These are phyloP conservation scores for Drepanosiphum platanoidis DNA, from an alignment of 2,888 invertebrate genomes.

Conservation along the genomic window DNA sequence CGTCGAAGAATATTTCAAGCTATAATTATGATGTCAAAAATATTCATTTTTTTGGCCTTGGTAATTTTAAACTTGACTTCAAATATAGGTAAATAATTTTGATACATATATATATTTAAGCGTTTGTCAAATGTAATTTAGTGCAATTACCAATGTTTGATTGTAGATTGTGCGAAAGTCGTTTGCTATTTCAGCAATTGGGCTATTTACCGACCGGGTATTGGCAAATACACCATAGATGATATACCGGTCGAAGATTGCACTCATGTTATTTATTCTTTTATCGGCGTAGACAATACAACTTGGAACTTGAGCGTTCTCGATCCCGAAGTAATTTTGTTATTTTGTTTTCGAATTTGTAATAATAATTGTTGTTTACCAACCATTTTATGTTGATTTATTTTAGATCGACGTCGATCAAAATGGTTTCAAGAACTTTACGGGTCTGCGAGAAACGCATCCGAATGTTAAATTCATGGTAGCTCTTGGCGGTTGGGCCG, in stretches of 20 bases:
- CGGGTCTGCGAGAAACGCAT: constrained; percentile 75
- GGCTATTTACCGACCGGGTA: constrained; percentile 85
- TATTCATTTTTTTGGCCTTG: constrained; percentile 9
- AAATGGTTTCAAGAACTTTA: constrained; percentile 83
- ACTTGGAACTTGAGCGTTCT: constrained; percentile 81
- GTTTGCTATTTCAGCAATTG: constrained; percentile 81
- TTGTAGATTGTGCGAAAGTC: constrained; percentile 67
- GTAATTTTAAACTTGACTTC: not conserved
- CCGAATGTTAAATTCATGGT: constrained; percentile 81
- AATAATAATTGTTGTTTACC: not conserved
- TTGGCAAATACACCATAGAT: constrained; percentile 84
- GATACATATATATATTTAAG: not conserved
- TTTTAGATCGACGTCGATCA: constrained; percentile 77
- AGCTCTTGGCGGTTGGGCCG: constrained; percentile 91
- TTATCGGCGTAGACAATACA: constrained; percentile 84
- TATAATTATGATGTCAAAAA: not conserved
- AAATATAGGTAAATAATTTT: not conserved
- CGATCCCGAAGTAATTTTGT: constrained; percentile 77
- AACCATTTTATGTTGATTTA: not conserved
- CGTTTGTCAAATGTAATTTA: too few relatives aligned
- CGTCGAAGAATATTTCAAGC: not conserved
- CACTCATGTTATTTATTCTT: constrained; percentile 88
- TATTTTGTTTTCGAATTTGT: not conserved
- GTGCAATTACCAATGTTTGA: not conserved
- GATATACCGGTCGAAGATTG: constrained; percentile 85